Base-by-base conservation (phyloP, 53 echinoderm and acorn worm genomes). In the Mesocentrotus franciscanus region DNA sequence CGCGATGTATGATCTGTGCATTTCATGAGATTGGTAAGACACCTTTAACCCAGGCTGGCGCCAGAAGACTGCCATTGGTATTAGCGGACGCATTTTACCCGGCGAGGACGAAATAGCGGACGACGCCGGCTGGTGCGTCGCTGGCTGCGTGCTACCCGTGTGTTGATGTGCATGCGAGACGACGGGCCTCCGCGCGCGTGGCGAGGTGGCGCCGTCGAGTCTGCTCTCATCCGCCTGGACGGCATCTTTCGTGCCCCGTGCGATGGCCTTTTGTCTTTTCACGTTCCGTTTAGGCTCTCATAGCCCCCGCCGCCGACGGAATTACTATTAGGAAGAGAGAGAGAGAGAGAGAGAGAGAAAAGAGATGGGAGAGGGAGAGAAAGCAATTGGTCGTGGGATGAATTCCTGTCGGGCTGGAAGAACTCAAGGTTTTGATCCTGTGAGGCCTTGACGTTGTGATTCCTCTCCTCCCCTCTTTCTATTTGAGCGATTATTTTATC, bases 261-360 rank as follows among this genome's bases (percentile, higher is more conserved):
- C 85, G 94, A 94, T 94, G 94, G 94, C 94, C 94, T 94, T 94
- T 94, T 94, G 94, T 94, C 94, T 94, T 94, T 94, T 84, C 94
- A 94, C 94, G 94, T 94, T 61, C 94, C 94, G 85, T 94, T 81
- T 32, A 60, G 66, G 83, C 94, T 93, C 93, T 93, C 56, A 92
- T 42, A 66, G 90, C 90, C 92, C 92, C 56, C 57, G 93, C 83
- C 94, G 94, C 94, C 94, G 94, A 84, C 85, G 94, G 94, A 94
- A 94, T 94, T 94, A 94, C 61, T 56, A 92, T 92, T 66, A 42
- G 92, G 92, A 71, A 0, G 62, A 61, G 90, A 61, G 26, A 33
- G 34, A 85, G 85, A 17, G 10, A 33, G 24, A 85, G 56, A n/a
- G n/a, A n/a, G 29, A 90, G 29, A 29, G 32, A 60, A 30, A 39